Evolutionary conservation across 2,888 invertebrate genomes (phyloP).

Genomic region (Diplolepis rosae): DNA sequence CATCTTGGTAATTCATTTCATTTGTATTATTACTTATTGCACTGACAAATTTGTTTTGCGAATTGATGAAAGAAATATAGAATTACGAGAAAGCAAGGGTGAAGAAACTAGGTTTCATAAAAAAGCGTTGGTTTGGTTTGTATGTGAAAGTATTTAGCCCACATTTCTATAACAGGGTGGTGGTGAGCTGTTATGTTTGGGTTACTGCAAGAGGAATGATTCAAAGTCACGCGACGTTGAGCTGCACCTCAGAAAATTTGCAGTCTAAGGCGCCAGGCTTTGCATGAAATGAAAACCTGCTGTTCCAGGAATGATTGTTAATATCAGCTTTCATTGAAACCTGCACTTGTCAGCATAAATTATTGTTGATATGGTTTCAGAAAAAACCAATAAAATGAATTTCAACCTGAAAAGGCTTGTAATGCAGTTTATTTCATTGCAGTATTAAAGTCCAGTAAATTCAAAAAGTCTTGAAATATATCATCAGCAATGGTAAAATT

Average conservation of each 20-base stretch:
- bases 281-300: conserved; percentile 12
- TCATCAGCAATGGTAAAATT: background rate
- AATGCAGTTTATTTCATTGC: too few relatives aligned
- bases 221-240: conserved; percentile 12
- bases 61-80: too few relatives aligned
- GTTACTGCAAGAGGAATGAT: conserved; percentile 23
- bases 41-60: too few relatives aligned
- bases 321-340: background rate
- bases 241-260: conserved; percentile 7
- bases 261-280: background rate
- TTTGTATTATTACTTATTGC: too few relatives aligned
- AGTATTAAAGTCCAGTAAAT: background rate
- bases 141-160: conserved; percentile 10
- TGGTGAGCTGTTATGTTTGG: conserved; percentile 19
- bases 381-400: background rate
- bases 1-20: too few relatives aligned
- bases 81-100: too few relatives aligned
- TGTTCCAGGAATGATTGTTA: background rate
- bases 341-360: background rate
- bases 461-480: background rate
- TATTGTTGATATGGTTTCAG: background rate
- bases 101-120: background rate
- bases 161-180: conserved; percentile 7
- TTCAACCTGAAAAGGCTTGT: background rate
- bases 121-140: conserved; percentile 13